phyloP scores from a whole-genome alignment of 2,797 vertebrate genomes.

The Eutrigla gurnardus region DNA sequence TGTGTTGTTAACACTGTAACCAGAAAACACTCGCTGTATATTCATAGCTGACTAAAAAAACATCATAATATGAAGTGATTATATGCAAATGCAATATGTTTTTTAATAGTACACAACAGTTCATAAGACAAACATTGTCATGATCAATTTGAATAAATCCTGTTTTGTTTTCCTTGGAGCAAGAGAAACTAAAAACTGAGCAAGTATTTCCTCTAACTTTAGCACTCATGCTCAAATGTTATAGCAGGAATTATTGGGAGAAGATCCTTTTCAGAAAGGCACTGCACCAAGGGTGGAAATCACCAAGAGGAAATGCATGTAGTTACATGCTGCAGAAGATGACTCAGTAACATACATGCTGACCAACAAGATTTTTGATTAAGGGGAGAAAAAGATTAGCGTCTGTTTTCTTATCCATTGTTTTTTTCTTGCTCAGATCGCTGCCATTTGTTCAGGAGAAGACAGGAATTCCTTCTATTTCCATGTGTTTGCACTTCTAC shows the following conservation, averaged over 20 bases:
- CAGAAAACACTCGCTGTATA: background rate
- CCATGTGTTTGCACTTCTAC: constrained; percentile 72
- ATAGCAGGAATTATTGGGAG: background rate
- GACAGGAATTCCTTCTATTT: constrained; percentile 78
- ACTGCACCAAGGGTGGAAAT: constrained; percentile 19
- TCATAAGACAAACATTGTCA: background rate
- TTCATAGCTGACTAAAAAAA: background rate
- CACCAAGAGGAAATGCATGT: constrained; percentile 58
- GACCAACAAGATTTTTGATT: constrained; percentile 34
- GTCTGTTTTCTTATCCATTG: constrained; percentile 54
- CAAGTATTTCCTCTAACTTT: background rate
- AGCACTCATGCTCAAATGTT: background rate
- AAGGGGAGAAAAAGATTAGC: constrained; percentile 1
- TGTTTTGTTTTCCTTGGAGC: background rate
- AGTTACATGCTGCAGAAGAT: constrained; percentile 21
- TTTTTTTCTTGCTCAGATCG: constrained; percentile 45
- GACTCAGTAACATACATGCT: constrained; percentile 38
- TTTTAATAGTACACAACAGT: background rate
- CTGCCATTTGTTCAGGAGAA: constrained; percentile 47
- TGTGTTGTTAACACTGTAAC: background rate
- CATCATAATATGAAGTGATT: too few relatives aligned
- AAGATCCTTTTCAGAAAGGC: constrained; percentile 17
- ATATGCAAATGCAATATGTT: too few relatives aligned
- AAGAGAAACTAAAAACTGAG: background rate
- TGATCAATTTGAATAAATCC: too few relatives aligned